Conservation (phyloP, 2,113 vertebrate genomes). For the Leucopsar rothschildi region DNA sequence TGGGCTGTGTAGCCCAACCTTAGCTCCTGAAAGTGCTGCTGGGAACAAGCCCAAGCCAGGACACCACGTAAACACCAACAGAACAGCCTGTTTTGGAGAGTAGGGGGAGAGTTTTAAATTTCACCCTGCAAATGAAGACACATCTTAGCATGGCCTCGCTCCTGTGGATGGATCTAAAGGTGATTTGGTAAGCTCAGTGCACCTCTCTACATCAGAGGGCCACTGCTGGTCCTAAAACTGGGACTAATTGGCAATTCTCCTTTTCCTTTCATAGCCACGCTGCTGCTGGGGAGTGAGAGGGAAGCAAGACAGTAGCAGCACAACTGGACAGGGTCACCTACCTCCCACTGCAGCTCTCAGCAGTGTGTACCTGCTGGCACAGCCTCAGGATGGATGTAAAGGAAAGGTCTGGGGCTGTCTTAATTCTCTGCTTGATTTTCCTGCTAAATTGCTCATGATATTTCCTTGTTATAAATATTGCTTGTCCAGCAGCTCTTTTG, state of each 20-base stretch:
- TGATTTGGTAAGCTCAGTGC: background rate
- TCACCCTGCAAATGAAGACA: background rate
- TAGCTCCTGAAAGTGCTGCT: rapidly evolving
- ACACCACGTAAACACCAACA: rapidly evolving
- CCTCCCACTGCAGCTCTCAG: background rate
- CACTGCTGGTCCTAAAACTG: background rate
- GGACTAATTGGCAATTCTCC: rapidly evolving
- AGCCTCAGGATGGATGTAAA: background rate
- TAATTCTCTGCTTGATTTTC: background rate
- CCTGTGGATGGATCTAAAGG: too few species aligned
- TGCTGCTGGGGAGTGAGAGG: background rate
- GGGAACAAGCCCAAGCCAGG: background rate
- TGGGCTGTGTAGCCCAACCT: background rate
- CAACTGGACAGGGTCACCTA: background rate
- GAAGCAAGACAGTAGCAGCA: background rate
- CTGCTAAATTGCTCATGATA: background rate
- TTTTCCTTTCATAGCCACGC: background rate
- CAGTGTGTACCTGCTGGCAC: rapidly evolving
- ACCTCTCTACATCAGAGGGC: background rate
- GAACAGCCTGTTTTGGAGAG: background rate
- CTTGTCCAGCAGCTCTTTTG: background rate
- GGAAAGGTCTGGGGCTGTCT: background rate
- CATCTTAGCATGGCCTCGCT: rapidly evolving
- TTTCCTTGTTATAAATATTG: background rate
- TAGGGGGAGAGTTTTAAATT: background rate